Evolutionary conservation across 2,888 invertebrate species (phyloP).

Genomic region (Macropis europaea): DNA sequence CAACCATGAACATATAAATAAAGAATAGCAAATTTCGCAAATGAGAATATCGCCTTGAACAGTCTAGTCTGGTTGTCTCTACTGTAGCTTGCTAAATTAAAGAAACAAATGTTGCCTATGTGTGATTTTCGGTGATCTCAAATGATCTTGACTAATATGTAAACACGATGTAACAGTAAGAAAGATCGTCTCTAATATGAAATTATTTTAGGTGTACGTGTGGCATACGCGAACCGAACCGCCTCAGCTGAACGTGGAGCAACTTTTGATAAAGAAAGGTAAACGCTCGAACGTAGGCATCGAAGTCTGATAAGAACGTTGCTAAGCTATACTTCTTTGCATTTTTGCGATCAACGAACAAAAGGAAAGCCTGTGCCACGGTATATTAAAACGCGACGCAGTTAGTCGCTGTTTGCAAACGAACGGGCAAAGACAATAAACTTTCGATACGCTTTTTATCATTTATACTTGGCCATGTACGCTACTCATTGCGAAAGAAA

Average conservation of each 20-base stretch:
- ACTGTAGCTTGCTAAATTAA: no score
- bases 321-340: not conserved
- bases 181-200: not conserved
- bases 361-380: not conserved
- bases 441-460: conserved; percentile 13
- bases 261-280: conserved; percentile 82
- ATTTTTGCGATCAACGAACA: not conserved
- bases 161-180: not conserved
- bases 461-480: not conserved
- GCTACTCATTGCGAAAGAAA: not conserved
- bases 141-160: no score
- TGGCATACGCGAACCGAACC: conserved; percentile 99
- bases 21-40: no score
- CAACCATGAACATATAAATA: no score
- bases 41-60: no score
- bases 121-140: no score
- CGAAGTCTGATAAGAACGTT: conserved; percentile 81
- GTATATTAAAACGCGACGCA: not conserved
- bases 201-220: conserved; percentile 87
- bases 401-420: not conserved
- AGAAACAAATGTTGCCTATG: no score
- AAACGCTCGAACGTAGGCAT: conserved; percentile 82
- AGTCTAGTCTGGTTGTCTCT: no score
- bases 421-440: not conserved
- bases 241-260: conserved; percentile 88